Conservation (phyloP, 2,113 vertebrate genomes). For the Archilochus colubris region DNA sequence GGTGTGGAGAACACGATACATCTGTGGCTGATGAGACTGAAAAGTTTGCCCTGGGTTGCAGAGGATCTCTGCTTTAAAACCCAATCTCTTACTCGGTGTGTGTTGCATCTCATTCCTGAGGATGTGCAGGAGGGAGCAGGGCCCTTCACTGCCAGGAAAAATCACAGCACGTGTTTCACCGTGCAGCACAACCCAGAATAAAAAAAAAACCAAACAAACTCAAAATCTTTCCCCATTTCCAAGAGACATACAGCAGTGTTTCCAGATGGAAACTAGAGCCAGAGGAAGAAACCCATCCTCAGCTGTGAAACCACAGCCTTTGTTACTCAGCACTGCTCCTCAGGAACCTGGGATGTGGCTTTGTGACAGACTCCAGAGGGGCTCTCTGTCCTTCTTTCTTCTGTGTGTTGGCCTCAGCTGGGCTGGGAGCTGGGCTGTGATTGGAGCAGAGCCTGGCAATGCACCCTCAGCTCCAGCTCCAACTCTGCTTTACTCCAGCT, state of each 20-base stretch:
- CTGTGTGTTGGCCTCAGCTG: background rate
- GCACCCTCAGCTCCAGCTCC: background rate
- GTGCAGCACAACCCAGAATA: background rate
- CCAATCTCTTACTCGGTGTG: fast-evolving
- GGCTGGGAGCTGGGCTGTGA: background rate
- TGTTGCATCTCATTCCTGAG: background rate
- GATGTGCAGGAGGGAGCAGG: background rate
- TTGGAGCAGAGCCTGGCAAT: background rate
- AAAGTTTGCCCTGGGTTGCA: background rate
- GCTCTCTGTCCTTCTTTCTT: background rate
- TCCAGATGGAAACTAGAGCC: background rate
- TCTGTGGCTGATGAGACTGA: background rate
- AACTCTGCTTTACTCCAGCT: fast-evolving
- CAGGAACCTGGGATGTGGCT: fast-evolving
- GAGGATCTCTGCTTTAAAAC: background rate
- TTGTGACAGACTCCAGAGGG: too few relatives aligned
- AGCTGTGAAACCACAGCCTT: background rate
- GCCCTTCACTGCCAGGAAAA: background rate
- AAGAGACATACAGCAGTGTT: background rate
- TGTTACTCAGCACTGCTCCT: background rate
- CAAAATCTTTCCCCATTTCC: background rate
- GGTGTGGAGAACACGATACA: background rate
- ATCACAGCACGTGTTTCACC: background rate
- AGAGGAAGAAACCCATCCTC: background rate
- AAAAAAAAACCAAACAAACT: background rate